Evolutionary conservation across 2,888 invertebrate genomes (phyloP), one percentile per base, ranked within the genome.

Genomic region (Aphrophora alni): DNA sequence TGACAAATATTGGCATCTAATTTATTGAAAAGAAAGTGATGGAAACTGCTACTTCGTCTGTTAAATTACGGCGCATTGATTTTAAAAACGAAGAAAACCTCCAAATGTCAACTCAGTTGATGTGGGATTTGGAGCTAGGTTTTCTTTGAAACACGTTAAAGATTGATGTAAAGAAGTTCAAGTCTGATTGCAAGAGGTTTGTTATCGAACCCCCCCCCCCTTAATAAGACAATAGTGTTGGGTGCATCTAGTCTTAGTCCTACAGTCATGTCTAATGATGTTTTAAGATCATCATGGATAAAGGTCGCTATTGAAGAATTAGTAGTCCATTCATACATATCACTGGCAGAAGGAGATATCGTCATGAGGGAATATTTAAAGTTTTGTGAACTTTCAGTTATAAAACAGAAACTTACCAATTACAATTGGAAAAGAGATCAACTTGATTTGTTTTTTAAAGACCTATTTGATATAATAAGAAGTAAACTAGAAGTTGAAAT

Each of bases 231-330:
- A n/a, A 38, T 33, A 0, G 73, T 73, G 0, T 17, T 73, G 8
- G 73, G 73, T 28, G 33, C 73, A 17, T 17, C 33, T 33, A 25
- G 33, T n/a, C 2, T 73, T 1, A 73, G 28, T 33, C 73, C 73
- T 1, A 33, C 21, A 1, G n/a, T n/a, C n/a, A n/a, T 4, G 4
- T 17, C 27, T 73, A 26, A 72, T 7, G 24, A n/a, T n/a, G n/a
- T 21, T 1, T 72, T 73, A n/a, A 73, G 73, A 25, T 3, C 2
- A 17, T 33, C 17, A 8, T 4, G 73, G 17, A 14, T 33, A 14
- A 73, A 73, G 28, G 33, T 33, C 14, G 73, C 73, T 12, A 33
- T n/a, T 33, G 72, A 33, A 14, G 33, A 33, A 73, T 73, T 73
- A 10, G 38, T 73, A 24, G 17, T 1, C 1, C 38, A 33, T 26